These are phyloP conservation scores for Serranus cabrilla DNA, from an alignment of 2,797 vertebrate species.

Conservation along the genomic window DNA sequence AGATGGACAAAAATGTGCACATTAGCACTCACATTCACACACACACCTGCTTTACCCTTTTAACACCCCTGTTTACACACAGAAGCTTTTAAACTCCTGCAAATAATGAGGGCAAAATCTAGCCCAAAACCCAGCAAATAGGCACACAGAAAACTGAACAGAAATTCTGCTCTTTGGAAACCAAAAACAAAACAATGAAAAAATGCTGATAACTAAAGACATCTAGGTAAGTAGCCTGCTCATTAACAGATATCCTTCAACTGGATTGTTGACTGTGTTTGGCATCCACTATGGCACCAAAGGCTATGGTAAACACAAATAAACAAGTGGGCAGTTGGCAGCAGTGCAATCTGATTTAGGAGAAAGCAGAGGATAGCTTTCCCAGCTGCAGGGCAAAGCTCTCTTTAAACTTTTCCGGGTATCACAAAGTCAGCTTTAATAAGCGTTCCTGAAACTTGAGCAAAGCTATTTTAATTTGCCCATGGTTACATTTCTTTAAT, in stretches of 20 bases:
- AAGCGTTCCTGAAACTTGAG: conserved; percentile 37
- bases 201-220: conserved; percentile 16
- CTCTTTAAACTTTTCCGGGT: conserved; percentile 36
- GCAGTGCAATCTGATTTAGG: conserved; percentile 52
- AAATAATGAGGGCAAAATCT: conserved; percentile 3
- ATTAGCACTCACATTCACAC: not conserved
- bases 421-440: conserved; percentile 53
- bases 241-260: conserved; percentile 47
- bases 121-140: not conserved
- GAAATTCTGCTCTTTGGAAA: not conserved
- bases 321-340: conserved; percentile 64
- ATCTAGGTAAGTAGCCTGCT: conserved; percentile 35
- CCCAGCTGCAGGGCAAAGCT: conserved; percentile 35
- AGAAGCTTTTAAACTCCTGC: conserved; percentile 5
- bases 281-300: conserved; percentile 41
- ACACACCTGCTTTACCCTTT: not conserved
- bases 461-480: conserved; percentile 24
- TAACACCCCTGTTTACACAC: not conserved
- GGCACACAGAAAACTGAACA: not conserved
- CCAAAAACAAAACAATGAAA: not conserved
- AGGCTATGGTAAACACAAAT: conserved; percentile 50
- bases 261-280: conserved; percentile 47
- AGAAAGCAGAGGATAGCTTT: conserved; percentile 39
- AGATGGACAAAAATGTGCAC: conserved; percentile 34
- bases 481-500: conserved; percentile 24